Percentiles rank a stretch among this genome's conserved stretches.
These are phyloP conservation scores for Myripristis jacobus DNA, from an alignment of 2,797 vertebrate genomes.

Conservation along the genomic window DNA sequence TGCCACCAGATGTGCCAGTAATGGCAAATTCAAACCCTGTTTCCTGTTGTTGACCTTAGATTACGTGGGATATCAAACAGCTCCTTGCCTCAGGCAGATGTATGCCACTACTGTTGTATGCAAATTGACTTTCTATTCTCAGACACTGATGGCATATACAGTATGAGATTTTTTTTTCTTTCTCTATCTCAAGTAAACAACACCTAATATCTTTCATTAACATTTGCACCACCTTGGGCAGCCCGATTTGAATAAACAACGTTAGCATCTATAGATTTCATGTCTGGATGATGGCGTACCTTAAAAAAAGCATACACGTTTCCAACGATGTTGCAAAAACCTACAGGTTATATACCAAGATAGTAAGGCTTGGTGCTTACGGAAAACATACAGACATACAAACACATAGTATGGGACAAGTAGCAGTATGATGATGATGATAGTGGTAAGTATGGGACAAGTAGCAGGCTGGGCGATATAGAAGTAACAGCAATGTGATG, in stretches of 20 bases:
- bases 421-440: too few relatives aligned
- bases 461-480: slow-evolving; percentile 35
- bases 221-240: slow-evolving; percentile 1
- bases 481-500: slow-evolving; percentile 11
- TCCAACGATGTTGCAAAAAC: slow-evolving; percentile 3
- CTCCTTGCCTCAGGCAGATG: slow-evolving; percentile 4
- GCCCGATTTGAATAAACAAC: slow-evolving; percentile 18
- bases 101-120: slow-evolving; percentile 48
- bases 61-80: slow-evolving; percentile 26
- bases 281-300: background rate
- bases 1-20: slow-evolving; percentile 18
- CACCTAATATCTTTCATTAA: slow-evolving; percentile 15
- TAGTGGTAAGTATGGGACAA: slow-evolving; percentile 20
- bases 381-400: slow-evolving; percentile 27
- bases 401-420: too few relatives aligned
- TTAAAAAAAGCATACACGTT: background rate
- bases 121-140: slow-evolving; percentile 58
- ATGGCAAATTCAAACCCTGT: slow-evolving; percentile 13
- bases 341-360: slow-evolving; percentile 1
- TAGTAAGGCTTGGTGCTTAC: background rate
- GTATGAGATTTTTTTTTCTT: background rate
- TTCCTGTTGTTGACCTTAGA: slow-evolving; percentile 25
- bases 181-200: slow-evolving; percentile 1
- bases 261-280: slow-evolving; percentile 2
- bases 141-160: slow-evolving; percentile 22